These are phyloP conservation scores for Cydia pomonella DNA, from an alignment of 1,140 invertebrate genomes.

Conservation along the genomic window DNA sequence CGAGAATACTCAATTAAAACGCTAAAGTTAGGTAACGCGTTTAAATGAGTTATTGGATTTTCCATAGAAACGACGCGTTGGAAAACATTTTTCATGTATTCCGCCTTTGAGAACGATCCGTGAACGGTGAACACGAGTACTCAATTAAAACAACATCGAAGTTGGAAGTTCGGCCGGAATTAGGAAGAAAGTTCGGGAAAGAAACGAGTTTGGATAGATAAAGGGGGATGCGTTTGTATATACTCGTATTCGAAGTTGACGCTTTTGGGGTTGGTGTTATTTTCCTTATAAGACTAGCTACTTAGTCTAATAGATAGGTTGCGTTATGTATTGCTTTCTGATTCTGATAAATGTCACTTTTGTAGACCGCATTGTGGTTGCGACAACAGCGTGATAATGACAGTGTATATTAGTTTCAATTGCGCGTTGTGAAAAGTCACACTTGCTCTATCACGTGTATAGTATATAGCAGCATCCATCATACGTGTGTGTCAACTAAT, in stretches of 20 bases:
- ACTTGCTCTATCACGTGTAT: too few relatives aligned
- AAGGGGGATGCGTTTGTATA: slow-evolving; percentile 9
- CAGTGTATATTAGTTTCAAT: too few relatives aligned
- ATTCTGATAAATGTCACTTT: too few relatives aligned
- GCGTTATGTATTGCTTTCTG: too few relatives aligned
- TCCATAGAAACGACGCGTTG: not conserved
- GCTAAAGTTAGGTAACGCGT: not conserved
- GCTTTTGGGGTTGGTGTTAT: not conserved
- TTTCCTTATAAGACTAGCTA: not conserved
- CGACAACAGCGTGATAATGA: too few relatives aligned
- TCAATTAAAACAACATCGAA: slow-evolving; percentile 24
- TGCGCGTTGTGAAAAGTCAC: too few relatives aligned
- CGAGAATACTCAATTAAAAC: not conserved
- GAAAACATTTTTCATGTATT: slow-evolving; percentile 10
- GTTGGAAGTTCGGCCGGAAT: slow-evolving; percentile 20
- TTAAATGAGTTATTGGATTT: not conserved
- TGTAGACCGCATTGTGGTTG: too few relatives aligned
- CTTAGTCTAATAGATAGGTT: too few relatives aligned
- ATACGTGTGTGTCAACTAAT: too few relatives aligned
- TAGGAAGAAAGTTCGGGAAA: slow-evolving; percentile 25
- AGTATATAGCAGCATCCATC: too few relatives aligned
- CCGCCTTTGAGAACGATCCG: slow-evolving; percentile 1
- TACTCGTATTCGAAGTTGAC: not conserved
- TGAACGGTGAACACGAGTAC: slow-evolving; percentile 1
- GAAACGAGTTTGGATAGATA: slow-evolving; percentile 18